Percentiles rank a stretch among this genome's conserved stretches.
Conservation (phyloP, 1,140 invertebrate genomes). For the Diorhabda carinulata region DNA sequence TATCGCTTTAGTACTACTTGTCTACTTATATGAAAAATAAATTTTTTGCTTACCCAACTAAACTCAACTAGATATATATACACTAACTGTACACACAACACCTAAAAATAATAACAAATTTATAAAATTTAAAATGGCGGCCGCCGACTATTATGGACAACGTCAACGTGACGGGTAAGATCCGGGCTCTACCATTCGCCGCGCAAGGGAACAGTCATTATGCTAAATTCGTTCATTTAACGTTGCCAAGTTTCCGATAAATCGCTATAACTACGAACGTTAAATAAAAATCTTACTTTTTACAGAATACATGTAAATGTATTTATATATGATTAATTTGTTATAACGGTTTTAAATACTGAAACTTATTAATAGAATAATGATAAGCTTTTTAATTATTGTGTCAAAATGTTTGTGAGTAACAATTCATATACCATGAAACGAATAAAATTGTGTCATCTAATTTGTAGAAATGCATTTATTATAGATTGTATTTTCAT, state of each 20-base stretch:
- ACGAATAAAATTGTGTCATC: no score
- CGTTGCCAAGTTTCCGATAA: constrained; percentile 6
- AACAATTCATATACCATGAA: no score
- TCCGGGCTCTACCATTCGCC: constrained; percentile 62
- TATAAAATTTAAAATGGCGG: constrained; percentile 60
- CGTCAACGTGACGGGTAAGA: constrained; percentile 68
- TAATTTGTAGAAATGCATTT: no score
- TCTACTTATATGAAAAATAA: background rate
- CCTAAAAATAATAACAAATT: constrained; percentile 40
- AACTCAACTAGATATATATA: constrained; percentile 19
- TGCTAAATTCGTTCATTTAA: background rate
- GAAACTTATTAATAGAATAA: no score
- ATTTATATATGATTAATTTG: no score
- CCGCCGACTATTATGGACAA: constrained; percentile 60
- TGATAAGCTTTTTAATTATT: no score
- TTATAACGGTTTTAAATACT: no score
- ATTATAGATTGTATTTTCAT: no score
- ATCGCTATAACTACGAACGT: background rate
- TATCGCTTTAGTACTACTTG: no score
- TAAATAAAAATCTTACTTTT: no score
- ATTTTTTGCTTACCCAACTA: constrained; percentile 10
- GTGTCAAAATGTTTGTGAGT: no score
- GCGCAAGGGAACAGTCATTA: constrained; percentile 56
- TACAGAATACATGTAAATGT: no score
- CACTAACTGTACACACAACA: constrained; percentile 29